These are phyloP conservation scores for Coptotermes formosanus DNA, from an alignment of 1,140 invertebrate genomes.

Conservation along the genomic window DNA sequence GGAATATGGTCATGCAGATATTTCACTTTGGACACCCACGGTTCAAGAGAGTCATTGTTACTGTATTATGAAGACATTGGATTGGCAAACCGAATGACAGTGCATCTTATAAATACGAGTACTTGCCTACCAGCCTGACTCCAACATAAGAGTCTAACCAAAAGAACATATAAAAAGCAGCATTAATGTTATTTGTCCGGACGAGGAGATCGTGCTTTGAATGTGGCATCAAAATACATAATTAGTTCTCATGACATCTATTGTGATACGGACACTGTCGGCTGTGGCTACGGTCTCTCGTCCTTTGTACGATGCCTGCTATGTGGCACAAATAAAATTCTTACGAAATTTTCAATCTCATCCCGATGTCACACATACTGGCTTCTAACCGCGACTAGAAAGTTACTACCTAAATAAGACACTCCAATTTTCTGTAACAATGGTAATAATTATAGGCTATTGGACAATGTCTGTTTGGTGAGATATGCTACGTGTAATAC, in stretches of 20 bases:
- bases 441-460: too few relatives aligned
- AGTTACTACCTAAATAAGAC: background rate
- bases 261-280: slow-evolving; percentile 14
- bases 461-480: too few relatives aligned
- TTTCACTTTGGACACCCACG: background rate
- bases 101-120: slow-evolving; percentile 5
- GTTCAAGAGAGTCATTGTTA: background rate
- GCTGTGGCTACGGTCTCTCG: background rate
- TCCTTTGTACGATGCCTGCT: background rate
- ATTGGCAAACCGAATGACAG: slow-evolving; percentile 11
- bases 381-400: background rate
- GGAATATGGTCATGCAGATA: background rate
- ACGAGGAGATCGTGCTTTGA: background rate
- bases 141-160: background rate
- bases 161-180: background rate
- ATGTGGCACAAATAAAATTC: background rate
- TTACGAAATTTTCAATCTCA: background rate
- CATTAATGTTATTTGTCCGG: slow-evolving; percentile 8
- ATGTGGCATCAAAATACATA: slow-evolving; percentile 16
- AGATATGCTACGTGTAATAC: too few relatives aligned
- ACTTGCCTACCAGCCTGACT: background rate
- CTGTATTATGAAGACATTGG: slow-evolving; percentile 8
- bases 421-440: too few relatives aligned
- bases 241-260: slow-evolving; percentile 15
- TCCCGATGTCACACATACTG: background rate